Evolutionary conservation across 1,140 invertebrate species (phyloP).

Genomic region (Dufourea novaeangliae): DNA sequence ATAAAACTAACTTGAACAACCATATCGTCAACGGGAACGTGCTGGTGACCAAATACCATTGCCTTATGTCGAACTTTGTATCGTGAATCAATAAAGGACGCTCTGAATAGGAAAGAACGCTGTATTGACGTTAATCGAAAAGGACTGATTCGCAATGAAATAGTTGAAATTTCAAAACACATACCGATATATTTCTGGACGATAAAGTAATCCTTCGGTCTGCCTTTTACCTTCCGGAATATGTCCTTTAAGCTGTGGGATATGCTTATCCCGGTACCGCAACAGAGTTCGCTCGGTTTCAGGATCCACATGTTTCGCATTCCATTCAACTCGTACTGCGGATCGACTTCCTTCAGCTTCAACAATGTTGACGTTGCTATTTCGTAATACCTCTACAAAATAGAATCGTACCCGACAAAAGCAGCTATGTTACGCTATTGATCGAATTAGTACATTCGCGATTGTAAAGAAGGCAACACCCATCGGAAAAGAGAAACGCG

Average conservation of each 20-base stretch:
- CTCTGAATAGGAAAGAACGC: conserved; percentile 81
- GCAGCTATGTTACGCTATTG: no score
- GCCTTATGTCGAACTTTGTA: conserved; percentile 95
- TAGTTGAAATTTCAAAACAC: conserved; percentile 10
- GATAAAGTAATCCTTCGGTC: conserved; percentile 88
- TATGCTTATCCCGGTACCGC: conserved; percentile 92
- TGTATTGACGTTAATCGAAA: not conserved
- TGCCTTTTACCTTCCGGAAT: conserved; percentile 83
- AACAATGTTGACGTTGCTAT: conserved; percentile 80
- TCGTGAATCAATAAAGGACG: conserved; percentile 91
- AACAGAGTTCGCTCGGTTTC: conserved; percentile 93
- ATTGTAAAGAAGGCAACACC: no score
- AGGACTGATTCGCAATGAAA: no score
- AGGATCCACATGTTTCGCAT: conserved; percentile 95
- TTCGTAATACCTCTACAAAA: conserved; percentile 42
- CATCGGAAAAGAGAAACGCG: no score
- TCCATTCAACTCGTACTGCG: conserved; percentile 88
- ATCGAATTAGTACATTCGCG: no score
- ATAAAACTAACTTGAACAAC: conserved; percentile 88
- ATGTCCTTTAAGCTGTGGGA: conserved; percentile 86
- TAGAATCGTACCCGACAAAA: not conserved
- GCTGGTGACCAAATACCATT: conserved; percentile 94
- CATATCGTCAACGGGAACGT: conserved; percentile 90
- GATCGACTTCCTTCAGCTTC: conserved; percentile 84
- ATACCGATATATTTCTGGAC: conserved; percentile 97